Conservation (phyloP, 2,888 invertebrate species). For the Meiosimyza decipiens region DNA sequence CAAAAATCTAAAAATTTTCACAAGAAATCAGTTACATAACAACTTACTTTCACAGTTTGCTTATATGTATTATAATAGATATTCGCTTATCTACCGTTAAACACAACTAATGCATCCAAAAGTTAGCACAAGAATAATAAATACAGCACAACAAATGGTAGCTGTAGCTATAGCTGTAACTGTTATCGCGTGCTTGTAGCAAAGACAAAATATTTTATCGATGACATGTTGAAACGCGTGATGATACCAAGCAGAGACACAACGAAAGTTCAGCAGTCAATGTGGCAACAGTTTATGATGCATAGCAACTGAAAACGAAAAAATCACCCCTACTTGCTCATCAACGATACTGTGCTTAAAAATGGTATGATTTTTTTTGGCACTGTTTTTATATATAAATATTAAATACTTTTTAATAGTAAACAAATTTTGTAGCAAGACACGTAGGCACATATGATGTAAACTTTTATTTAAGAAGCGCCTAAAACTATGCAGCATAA, state of each 20-base stretch:
- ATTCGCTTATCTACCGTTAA: conserved; percentile 25
- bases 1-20: conserved; percentile 36
- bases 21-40: conserved; percentile 42
- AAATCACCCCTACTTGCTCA: no score
- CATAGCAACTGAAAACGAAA: neutral
- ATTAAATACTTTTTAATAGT: no score
- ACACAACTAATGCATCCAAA: conserved; percentile 30
- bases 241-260: conserved; percentile 36
- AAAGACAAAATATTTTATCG: conserved; percentile 45
- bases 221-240: conserved; percentile 40
- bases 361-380: no score
- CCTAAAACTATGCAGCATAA: no score
- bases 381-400: no score
- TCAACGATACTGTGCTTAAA: no score
- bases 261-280: conserved; percentile 35
- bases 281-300: conserved; percentile 29
- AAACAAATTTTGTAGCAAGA: no score
- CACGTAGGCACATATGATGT: no score
- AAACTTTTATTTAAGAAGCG: no score
- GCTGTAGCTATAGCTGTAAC: neutral
- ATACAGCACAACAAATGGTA: no score
- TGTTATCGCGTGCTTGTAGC: conserved; percentile 7
- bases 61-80: conserved; percentile 22
- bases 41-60: neutral
- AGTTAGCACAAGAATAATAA: conserved; percentile 28